These are phyloP conservation scores for Rhinopomastus cyanomelas DNA, from an alignment of 2,113 vertebrate genomes.

Conservation along the genomic window DNA sequence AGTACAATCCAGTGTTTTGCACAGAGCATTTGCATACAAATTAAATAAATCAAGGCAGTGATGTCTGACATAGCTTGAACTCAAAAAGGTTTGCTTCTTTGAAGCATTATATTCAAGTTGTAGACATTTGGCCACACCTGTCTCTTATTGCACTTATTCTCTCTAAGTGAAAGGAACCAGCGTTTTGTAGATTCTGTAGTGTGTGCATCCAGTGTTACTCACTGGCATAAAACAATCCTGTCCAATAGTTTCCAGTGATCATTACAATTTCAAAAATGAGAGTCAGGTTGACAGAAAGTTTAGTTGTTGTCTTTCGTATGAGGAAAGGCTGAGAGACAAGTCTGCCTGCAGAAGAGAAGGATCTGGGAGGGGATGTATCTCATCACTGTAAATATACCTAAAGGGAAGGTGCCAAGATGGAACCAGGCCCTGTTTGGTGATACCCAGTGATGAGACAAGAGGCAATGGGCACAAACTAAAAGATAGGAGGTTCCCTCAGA, in stretches of 20 bases:
- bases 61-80: background rate
- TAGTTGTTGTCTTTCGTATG: background rate
- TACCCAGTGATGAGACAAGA: background rate
- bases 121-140: background rate
- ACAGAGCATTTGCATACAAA: background rate
- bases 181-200: background rate
- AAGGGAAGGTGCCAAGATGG: background rate
- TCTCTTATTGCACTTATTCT: background rate
- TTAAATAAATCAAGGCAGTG: background rate
- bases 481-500: background rate
- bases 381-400: background rate
- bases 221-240: background rate
- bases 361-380: background rate
- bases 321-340: background rate
- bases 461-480: background rate
- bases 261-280: background rate
- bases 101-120: background rate
- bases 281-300: background rate
- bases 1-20: background rate
- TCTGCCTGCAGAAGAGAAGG: background rate
- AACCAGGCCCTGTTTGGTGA: background rate
- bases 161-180: background rate
- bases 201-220: background rate
- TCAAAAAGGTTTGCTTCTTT: background rate
- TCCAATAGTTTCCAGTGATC: background rate